A percentile compares a stretch with the other conserved stretches of the same genome.
Conservation (phyloP, 2,113 vertebrate genomes). For the Nothocercus julius region DNA sequence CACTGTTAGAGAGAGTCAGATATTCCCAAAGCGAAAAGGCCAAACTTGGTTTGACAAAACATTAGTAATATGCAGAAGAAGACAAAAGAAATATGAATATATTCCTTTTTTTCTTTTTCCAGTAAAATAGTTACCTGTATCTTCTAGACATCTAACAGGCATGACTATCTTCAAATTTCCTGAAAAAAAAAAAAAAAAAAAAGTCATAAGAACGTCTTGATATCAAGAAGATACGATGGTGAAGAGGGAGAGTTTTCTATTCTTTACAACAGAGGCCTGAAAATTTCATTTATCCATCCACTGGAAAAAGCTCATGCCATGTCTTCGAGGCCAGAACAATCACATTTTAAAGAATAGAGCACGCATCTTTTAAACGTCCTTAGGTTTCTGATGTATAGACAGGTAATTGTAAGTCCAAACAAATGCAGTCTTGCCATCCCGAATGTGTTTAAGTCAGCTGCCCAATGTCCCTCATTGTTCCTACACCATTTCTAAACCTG, state of each 20-base stretch:
- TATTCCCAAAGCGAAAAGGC: not conserved
- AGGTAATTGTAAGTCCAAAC: conserved; percentile 5
- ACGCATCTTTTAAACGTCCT: not conserved
- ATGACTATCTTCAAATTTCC: conserved; percentile 75
- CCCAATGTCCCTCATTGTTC: conserved; percentile 24
- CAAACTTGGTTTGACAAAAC: not conserved
- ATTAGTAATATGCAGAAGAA: not conserved
- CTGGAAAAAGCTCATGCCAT: not conserved
- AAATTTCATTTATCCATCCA: not conserved
- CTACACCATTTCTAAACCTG: conserved; percentile 14
- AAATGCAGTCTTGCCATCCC: conserved; percentile 1
- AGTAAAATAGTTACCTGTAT: conserved; percentile 75
- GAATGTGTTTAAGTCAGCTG: not conserved
- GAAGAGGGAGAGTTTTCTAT: not conserved
- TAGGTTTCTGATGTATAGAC: not conserved
- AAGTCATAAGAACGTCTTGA: not conserved
- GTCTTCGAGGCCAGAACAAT: not conserved
- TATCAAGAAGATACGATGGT: not conserved
- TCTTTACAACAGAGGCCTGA: not conserved
- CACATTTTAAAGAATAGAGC: not conserved
- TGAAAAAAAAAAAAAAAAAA: conserved; percentile 67
- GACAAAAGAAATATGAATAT: not conserved
- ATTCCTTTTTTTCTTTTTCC: not conserved
- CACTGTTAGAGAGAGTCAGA: not conserved
- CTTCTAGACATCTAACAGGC: conserved; percentile 63